A percentile compares a stretch with the other conserved stretches of the same genome.
Conservation (phyloP, 2,888 invertebrate species). For the Lissonota sp. region DNA sequence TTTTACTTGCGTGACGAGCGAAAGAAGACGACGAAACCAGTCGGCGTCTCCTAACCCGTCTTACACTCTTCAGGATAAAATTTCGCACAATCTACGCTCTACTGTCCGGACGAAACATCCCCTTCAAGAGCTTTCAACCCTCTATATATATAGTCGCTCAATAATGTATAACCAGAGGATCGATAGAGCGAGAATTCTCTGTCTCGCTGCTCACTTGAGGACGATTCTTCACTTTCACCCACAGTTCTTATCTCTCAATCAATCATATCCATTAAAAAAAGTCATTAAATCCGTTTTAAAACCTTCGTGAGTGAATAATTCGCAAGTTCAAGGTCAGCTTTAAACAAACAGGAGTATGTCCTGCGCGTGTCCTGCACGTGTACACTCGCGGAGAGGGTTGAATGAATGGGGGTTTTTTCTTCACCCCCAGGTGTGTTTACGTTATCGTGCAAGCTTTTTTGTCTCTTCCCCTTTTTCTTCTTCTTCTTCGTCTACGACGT, state of each 20-base stretch:
- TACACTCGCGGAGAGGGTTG: constrained; percentile 21
- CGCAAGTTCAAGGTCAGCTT: constrained; percentile 9
- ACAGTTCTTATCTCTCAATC: no score
- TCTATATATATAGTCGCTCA: constrained; percentile 13
- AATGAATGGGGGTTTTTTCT: constrained; percentile 32
- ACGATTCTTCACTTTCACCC: background rate
- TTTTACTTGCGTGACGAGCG: constrained; percentile 41
- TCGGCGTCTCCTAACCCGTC: constrained; percentile 42
- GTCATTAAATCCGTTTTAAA: no score
- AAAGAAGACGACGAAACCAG: constrained; percentile 26
- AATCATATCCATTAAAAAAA: no score
- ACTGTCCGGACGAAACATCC: constrained; percentile 68
- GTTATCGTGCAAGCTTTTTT: background rate
- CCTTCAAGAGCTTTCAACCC: constrained; percentile 63
- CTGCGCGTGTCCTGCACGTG: constrained; percentile 28
- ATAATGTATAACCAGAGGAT: constrained; percentile 52
- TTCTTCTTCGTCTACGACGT: background rate
- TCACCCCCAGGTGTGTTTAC: background rate
- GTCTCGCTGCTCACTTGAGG: constrained; percentile 36
- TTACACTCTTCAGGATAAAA: constrained; percentile 35
- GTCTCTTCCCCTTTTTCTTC: constrained; percentile 8
- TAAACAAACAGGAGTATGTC: constrained; percentile 14
- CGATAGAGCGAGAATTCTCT: constrained; percentile 52
- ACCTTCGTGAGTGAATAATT: background rate
- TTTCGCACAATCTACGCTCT: constrained; percentile 45